Base-by-base conservation (phyloP, 2,113 vertebrate species). In the Spheniscus mendiculus region DNA sequence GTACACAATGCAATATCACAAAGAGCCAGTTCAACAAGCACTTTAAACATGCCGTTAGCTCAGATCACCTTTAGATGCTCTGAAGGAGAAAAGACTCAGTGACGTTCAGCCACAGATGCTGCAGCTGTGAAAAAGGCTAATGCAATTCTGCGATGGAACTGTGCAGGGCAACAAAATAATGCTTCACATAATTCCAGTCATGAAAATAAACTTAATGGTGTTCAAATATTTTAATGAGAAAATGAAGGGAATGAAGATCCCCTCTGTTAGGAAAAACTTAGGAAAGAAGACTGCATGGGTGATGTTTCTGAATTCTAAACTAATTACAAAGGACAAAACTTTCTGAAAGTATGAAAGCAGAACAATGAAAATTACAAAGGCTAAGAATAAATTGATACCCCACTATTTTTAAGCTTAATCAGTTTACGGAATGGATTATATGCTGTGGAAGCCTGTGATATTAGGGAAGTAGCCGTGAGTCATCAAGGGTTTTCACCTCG, bases 201-300 rank as follows among this genome's bases (percentile, higher is more conserved):
- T 9, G 11, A 45, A 40, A 74, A 22, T 40, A 21, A 66, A 45
- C 45, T 14, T 40, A 17, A 42, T 13, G n/a, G 23, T 36, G 40
- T 21, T 67, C 45, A 47, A 8, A 4, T n/a, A 22, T 3, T 27
- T 72, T 9, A 23, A 21, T n/a, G 36, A 55, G 56, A 50, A 55
- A 63, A 42, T 15, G 47, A 62, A 45, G 50, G 52, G 67, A 58
- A 45, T 21, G 38, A 73, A 53, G 45, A 30, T 40, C 16, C 27
- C 29, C 23, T 18, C 38, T 22, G 3, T 22, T 27, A 47, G 42
- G 58, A 56, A 42, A 56, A 49, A 12, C 72, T 42, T 20, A 19
- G 42, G 65, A n/a, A 18, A 49, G 29, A 49, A 1, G 8, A 44
- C 1, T 11, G 36, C 47, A 44, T 0, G 0, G 26, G 61, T n/a